A percentile compares a stretch with the other conserved stretches of the same genome.
These are phyloP conservation scores for Acipenser oxyrinchus DNA, from an alignment of 2,797 vertebrate genomes.

Conservation along the genomic window DNA sequence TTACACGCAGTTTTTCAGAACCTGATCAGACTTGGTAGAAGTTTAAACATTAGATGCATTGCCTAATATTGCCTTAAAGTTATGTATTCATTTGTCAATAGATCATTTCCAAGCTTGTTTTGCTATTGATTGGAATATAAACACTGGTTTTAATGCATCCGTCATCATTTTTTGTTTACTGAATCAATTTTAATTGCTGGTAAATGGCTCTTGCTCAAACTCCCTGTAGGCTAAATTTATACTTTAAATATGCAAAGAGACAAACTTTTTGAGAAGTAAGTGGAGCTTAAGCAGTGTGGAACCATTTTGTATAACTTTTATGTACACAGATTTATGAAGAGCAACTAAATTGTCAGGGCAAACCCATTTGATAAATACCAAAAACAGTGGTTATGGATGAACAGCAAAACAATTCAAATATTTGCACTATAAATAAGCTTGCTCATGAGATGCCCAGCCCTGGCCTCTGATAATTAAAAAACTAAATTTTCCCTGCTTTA, in stretches of 20 bases:
- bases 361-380: too few species aligned
- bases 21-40: too few species aligned
- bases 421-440: slow-evolving; percentile 14
- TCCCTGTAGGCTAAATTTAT: not conserved
- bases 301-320: too few species aligned
- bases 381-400: too few species aligned
- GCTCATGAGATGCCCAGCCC: slow-evolving; percentile 1
- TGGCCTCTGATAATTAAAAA: slow-evolving; percentile 1
- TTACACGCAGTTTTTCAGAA: too few species aligned
- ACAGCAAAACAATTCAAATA: not conserved
- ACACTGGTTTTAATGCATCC: not conserved
- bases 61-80: not conserved
- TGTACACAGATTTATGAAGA: too few species aligned
- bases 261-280: too few species aligned
- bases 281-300: too few species aligned
- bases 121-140: not conserved
- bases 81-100: not conserved
- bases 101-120: not conserved
- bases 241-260: not conserved
- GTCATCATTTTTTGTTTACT: not conserved
- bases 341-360: too few species aligned
- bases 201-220: not conserved
- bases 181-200: not conserved
- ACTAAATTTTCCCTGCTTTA: not conserved
- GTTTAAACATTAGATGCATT: too few species aligned